A percentile compares a stretch with the other conserved stretches of the same genome.
phyloP scores from a whole-genome alignment of 2,797 vertebrate species.

The Bovichtus variegatus region DNA sequence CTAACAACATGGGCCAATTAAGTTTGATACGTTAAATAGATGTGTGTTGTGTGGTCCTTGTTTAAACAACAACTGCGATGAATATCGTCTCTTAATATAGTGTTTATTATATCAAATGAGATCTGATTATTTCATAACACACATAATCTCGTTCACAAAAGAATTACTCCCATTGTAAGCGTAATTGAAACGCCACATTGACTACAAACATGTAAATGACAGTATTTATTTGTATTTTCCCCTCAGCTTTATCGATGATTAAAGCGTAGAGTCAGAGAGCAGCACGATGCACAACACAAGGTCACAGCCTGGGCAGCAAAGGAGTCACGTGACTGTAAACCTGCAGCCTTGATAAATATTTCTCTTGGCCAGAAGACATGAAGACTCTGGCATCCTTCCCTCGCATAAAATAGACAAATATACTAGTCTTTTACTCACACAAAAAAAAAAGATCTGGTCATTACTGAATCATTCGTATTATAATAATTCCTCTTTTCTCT shows the following conservation, averaged over 20 bases:
- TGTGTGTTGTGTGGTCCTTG: background rate
- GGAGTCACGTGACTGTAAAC: constrained; percentile 23
- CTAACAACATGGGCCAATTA: background rate
- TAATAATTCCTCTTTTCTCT: background rate
- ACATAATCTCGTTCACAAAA: background rate
- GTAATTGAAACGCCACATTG: background rate
- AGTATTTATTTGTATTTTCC: no score
- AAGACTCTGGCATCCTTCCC: background rate
- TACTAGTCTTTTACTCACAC: no score
- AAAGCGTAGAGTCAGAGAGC: constrained; percentile 13
- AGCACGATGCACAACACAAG: constrained; percentile 4
- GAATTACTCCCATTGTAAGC: background rate
- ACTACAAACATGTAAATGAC: background rate
- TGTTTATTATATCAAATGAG: background rate
- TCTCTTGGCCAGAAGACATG: background rate
- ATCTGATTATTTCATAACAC: background rate
- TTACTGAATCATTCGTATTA: background rate
- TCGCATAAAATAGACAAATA: background rate
- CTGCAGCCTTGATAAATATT: constrained; percentile 5
- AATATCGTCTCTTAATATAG: background rate
- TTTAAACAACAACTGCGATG: background rate
- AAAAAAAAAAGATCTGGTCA: background rate
- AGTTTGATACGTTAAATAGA: background rate
- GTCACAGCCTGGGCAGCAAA: constrained; percentile 33
- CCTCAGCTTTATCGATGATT: background rate